Base-by-base conservation (phyloP, 2,113 vertebrate genomes). In the Dascyllus trimaculatus region DNA sequence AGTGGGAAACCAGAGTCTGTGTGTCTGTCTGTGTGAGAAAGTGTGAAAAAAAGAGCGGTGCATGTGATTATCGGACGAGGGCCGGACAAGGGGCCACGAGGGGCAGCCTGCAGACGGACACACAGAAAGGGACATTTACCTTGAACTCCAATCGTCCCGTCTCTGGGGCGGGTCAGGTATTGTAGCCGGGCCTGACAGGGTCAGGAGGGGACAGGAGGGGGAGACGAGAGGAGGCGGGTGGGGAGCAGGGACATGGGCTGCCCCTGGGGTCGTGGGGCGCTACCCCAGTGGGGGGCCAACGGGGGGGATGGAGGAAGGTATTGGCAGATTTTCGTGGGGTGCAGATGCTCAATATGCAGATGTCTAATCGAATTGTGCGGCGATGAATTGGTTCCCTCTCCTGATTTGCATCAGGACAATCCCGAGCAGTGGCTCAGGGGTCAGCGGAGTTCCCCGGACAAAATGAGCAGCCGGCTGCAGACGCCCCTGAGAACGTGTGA, bases 311-410 rank as follows among this genome's bases (percentile, higher is more conserved):
- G 78, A 51, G 71, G 45, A 4, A 75, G 61, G 83, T 89, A 90
- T 90, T 86, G 89, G 85, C 91, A 91, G 92, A 90, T 93, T 94
- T 92, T 92, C 49, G 80, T 86, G 86, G 90, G 91, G 71, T 89
- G 92, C 94, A 95, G 95, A 95, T 95, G 95, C 94, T 93, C 92
- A 92, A 93, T 94, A 93, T 94, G 93, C 94, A 93, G 93, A 93
- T 94, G 93, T 92, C 93, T 92, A 91, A 94, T 94, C 90, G 86
- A 95, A 95, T 93, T 93, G 92, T 91, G 89, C 74, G 56, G 81
- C 89, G 65, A 88, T 94, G 88, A 94, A 94, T 94, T 85, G 91
- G 89, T 80, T 69, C 84, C 76, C 83, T 43, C 67, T 75, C 68
- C 91, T 86, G 76, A 94, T 95, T 95, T 92, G 91, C 94, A 95